Conservation (phyloP, 2,888 invertebrate species). For the Lordiphosa fenestrarum region DNA sequence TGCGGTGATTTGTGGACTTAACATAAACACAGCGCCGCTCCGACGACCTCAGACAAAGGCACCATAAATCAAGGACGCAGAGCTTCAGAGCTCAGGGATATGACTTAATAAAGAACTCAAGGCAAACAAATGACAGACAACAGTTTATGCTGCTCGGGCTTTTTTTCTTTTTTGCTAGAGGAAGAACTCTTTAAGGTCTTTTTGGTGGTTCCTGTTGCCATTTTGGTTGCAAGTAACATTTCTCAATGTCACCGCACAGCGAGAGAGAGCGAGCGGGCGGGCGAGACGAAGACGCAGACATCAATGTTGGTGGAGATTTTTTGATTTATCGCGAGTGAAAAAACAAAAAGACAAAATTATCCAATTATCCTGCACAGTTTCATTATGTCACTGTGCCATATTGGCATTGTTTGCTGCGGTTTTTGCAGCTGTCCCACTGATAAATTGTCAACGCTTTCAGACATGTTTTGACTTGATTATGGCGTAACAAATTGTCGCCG, state of each 20-base stretch:
- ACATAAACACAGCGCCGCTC: constrained; percentile 43
- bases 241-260: constrained; percentile 48
- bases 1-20: constrained; percentile 64
- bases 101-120: constrained; percentile 55
- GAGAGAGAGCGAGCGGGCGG: constrained; percentile 14
- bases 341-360: constrained; percentile 48
- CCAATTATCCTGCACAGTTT: constrained; percentile 75
- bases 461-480: constrained; percentile 73
- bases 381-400: constrained; percentile 69
- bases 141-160: constrained; percentile 9
- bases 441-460: constrained; percentile 57
- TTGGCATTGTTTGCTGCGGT: constrained; percentile 45
- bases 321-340: constrained; percentile 56
- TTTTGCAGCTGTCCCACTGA: constrained; percentile 33
- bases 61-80: constrained; percentile 54
- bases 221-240: constrained; percentile 42
- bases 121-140: constrained; percentile 30
- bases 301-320: constrained; percentile 30
- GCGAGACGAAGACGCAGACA: constrained; percentile 21
- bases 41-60: constrained; percentile 39
- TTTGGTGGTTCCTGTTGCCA: constrained; percentile 11
- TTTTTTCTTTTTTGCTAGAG: not conserved
- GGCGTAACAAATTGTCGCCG: constrained; percentile 72
- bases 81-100: constrained; percentile 36
- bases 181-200: constrained; percentile 40